A percentile compares a stretch with the other conserved stretches of the same genome.
Conservation (phyloP, 2,888 invertebrate genomes). For the Saturnia japonica region DNA sequence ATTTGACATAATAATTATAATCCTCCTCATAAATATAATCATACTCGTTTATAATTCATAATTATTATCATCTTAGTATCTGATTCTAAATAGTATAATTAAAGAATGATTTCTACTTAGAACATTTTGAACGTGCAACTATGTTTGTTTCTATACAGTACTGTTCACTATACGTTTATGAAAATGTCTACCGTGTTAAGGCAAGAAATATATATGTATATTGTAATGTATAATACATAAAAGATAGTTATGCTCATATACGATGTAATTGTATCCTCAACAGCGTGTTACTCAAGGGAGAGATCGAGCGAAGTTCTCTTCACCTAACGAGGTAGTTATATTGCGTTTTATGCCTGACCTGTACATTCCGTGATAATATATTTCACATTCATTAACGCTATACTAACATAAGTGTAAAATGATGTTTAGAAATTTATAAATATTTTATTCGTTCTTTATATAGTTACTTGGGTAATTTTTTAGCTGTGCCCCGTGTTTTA, state of each 20-base stretch:
- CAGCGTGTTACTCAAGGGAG: constrained; percentile 2
- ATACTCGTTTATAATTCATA: no score
- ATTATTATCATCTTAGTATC: no score
- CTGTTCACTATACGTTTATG: no score
- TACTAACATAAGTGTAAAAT: not conserved
- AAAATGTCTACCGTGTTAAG: not conserved
- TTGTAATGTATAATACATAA: not conserved
- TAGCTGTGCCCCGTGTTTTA: no score
- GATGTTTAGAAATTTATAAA: not conserved
- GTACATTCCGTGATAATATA: not conserved
- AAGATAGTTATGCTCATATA: not conserved
- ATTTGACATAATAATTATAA: no score
- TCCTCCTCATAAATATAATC: no score
- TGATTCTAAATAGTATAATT: no score
- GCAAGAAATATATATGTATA: not conserved
- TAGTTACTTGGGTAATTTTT: no score
- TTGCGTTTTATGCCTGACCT: constrained; percentile 1
- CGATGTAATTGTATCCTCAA: constrained; percentile 4
- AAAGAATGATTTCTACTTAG: no score
- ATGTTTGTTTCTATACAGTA: no score
- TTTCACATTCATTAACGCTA: not conserved
- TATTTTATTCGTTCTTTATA: not conserved
- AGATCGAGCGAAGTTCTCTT: not conserved
- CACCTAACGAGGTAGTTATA: constrained; percentile 9
- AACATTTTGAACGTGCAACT: no score